A percentile compares a stretch with the other conserved stretches of the same genome.
phyloP scores from a whole-genome alignment of 2,113 vertebrate genomes.

The Lepidothrix coronata region DNA sequence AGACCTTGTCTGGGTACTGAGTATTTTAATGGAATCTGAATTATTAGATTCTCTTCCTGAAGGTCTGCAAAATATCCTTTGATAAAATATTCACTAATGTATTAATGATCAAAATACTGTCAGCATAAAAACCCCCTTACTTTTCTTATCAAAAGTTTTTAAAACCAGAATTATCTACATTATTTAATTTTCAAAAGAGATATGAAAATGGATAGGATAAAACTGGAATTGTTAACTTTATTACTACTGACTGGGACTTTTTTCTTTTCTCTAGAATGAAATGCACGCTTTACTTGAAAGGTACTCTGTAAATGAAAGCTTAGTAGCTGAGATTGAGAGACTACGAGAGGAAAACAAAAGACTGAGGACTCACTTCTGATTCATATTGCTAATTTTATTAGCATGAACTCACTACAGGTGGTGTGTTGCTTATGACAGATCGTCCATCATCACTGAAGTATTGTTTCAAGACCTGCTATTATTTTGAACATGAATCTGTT shows the following conservation, averaged over 20 bases:
- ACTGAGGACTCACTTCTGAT: conserved; percentile 87
- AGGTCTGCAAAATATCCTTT: conserved; percentile 34
- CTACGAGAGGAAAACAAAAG: conserved; percentile 92
- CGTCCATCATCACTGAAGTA: conserved; percentile 5
- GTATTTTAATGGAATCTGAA: conserved; percentile 24
- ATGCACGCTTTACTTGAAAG: conserved; percentile 90
- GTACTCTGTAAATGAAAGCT: conserved; percentile 91
- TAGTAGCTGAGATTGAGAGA: conserved; percentile 93
- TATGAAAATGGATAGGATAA: neutral
- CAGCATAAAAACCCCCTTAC: neutral
- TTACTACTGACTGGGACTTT: neutral
- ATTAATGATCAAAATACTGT: conserved; percentile 52
- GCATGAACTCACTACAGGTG: neutral
- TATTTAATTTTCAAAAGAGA: conserved; percentile 30
- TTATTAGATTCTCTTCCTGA: conserved; percentile 1
- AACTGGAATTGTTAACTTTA: neutral
- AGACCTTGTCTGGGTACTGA: neutral
- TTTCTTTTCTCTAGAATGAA: conserved; percentile 83
- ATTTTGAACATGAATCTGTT: neutral
- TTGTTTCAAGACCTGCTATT: conserved; percentile 27
- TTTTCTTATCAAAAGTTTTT: conserved; percentile 3
- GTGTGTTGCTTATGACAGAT: neutral
- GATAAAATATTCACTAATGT: conserved; percentile 57
- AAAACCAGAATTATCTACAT: neutral
- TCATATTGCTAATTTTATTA: neutral